Conservation (phyloP, 2,888 invertebrate genomes). For the Andrena hattorfiana region DNA sequence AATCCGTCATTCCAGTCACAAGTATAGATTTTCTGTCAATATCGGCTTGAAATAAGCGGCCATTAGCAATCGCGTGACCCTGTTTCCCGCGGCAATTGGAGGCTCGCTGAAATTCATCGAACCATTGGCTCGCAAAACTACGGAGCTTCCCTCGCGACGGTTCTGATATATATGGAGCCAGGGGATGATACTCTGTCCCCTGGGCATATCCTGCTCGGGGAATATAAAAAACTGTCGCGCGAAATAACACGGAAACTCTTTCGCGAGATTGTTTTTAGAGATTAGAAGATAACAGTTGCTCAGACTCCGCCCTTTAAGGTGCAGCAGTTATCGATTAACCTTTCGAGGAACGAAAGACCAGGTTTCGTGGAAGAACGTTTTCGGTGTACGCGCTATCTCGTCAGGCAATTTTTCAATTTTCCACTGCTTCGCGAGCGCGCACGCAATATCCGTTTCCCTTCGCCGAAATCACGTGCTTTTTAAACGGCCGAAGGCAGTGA, state of each 20-base stretch:
- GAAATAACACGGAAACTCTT: neutral
- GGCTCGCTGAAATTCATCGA: slow-evolving; percentile 57
- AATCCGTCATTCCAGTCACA: slow-evolving; percentile 16
- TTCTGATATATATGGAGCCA: slow-evolving; percentile 30
- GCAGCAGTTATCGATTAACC: too few species aligned
- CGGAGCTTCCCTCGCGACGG: slow-evolving; percentile 14
- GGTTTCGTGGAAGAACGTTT: too few species aligned
- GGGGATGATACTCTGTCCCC: slow-evolving; percentile 25
- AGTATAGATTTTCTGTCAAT: slow-evolving; percentile 47
- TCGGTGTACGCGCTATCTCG: too few species aligned
- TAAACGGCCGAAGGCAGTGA: slow-evolving; percentile 23
- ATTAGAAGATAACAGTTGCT: too few species aligned
- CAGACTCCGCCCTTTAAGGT: too few species aligned
- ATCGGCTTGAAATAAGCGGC: slow-evolving; percentile 50
- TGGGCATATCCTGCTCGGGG: neutral
- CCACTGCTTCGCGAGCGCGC: neutral
- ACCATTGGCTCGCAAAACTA: slow-evolving; percentile 52
- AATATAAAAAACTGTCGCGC: slow-evolving; percentile 14
- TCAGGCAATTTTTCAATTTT: neutral
- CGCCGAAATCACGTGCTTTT: slow-evolving; percentile 13
- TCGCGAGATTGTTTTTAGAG: neutral
- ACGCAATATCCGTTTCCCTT: neutral
- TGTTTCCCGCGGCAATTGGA: slow-evolving; percentile 50
- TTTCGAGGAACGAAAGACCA: too few species aligned
- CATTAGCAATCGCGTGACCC: slow-evolving; percentile 59